phyloP scores from a whole-genome alignment of 2,113 vertebrate genomes.

The Crotalus tigris region DNA sequence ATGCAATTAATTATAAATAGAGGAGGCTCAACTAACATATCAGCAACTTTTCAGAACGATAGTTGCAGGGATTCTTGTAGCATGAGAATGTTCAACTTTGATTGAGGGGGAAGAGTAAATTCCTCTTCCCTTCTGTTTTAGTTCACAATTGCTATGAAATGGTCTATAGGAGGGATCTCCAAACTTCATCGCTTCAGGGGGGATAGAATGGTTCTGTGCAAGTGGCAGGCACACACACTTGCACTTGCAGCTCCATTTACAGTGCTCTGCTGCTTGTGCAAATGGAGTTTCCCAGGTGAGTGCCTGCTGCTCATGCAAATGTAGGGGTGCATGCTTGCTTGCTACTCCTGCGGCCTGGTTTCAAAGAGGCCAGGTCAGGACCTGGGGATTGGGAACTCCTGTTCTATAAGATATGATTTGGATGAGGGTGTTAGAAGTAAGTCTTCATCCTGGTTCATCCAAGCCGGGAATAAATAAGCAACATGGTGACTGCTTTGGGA shows the following conservation, averaged over 20 bases:
- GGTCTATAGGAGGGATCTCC: not conserved
- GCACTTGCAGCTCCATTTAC: not conserved
- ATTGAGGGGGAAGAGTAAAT: not conserved
- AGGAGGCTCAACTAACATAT: not conserved
- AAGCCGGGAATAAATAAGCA: no score
- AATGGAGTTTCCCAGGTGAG: no score
- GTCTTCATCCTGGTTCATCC: no score
- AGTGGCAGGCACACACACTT: not conserved
- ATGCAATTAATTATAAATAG: not conserved
- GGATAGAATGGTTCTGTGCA: not conserved
- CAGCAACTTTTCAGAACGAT: not conserved
- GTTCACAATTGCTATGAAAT: not conserved
- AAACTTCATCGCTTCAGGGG: not conserved
- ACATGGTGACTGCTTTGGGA: no score
- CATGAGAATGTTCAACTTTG: not conserved
- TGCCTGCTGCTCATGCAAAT: not conserved
- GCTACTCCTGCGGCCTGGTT: not conserved
- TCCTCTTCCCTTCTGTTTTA: not conserved
- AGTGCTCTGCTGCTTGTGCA: not conserved
- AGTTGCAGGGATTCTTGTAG: not conserved
- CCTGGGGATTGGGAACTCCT: not conserved
- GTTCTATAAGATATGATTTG: not conserved
- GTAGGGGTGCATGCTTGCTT: not conserved
- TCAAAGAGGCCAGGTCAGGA: not conserved
- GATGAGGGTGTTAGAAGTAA: no score